Percentiles rank a stretch among this genome's conserved stretches.
Evolutionary conservation across 2,113 vertebrate genomes (phyloP).

Genomic region (Aphyosemion australe): DNA sequence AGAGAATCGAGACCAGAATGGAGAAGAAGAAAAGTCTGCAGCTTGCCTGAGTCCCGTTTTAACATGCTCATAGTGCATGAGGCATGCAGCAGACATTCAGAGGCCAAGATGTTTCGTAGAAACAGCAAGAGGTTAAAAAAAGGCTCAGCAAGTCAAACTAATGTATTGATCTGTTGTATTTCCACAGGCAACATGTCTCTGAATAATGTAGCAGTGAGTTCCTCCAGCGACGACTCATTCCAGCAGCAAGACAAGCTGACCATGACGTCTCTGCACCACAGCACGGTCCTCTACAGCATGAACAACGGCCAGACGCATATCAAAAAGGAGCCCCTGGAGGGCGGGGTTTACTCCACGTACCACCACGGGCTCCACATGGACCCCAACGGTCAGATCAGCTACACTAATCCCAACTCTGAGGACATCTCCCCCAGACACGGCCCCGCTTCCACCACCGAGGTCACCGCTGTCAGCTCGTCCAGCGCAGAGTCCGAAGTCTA

Average conservation of each 20-base stretch:
- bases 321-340: constrained; percentile 90
- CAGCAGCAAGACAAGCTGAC: constrained; percentile 75
- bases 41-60: constrained; percentile 30
- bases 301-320: constrained; percentile 85
- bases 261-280: constrained; percentile 84
- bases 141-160: neutral
- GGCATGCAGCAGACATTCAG: constrained; percentile 53
- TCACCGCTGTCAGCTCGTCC: constrained; percentile 81
- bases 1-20: constrained; percentile 51
- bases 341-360: constrained; percentile 84
- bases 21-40: constrained; percentile 42
- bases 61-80: constrained; percentile 51
- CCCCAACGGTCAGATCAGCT: constrained; percentile 86
- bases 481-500: constrained; percentile 87
- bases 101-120: constrained; percentile 35
- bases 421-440: constrained; percentile 76
- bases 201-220: constrained; percentile 85
- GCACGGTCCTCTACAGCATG: constrained; percentile 91
- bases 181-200: constrained; percentile 86
- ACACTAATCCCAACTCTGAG: constrained; percentile 78
- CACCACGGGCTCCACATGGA: constrained; percentile 89
- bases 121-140: neutral
- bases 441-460: constrained; percentile 73
- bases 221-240: constrained; percentile 67
- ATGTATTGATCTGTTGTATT: constrained; percentile 36